Base-by-base conservation (phyloP, 2,888 invertebrate species). In the Ametastegia equiseti region DNA sequence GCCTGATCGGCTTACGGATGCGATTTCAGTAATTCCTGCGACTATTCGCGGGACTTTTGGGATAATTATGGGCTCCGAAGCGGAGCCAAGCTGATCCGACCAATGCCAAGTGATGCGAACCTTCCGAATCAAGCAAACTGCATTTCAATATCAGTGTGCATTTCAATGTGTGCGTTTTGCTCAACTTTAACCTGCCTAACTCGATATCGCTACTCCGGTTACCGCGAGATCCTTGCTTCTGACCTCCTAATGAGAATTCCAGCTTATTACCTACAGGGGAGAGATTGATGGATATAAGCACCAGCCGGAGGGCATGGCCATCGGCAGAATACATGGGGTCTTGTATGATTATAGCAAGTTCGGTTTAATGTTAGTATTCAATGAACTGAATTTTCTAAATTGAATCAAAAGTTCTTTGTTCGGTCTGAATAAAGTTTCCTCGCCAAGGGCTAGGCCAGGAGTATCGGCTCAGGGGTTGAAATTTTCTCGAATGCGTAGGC, bases 1-100 rank as follows among this genome's bases (percentile, higher is more conserved):
- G 45, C 23, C 54, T 54, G 75, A 54, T 75, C 75, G 33, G 75
- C 54, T 75, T 36, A n/a, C 54, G 23, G 19, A 36, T 36, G 39
- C 33, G 75, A 75, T 50, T 75, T 54, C 54, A 54, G 30, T 36
- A 36, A 54, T 75, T 50, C 19, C 36, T 27, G 19, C 4, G 11
- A 75, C 50, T 36, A 71, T 54, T 54, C 36, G 75, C n/a, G 75
- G 19, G 36, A 54, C 50, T 54, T 75, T 75, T 54, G 19, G 36
- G 7, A 36, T 75, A 75, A 75, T 75, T 54, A 75, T 75, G 75
- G 19, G 75, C 75, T 54, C 1, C 36, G 19, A 75, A 75, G 54
- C 75, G 50, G 13, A 75, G 54, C 36, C 19, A 33, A 54, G 50
- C 19, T 75, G 71, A 71, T 71, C 71, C 50, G 15, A 54, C 36